Base-by-base conservation (phyloP, 2,797 vertebrate species). In the Rachycentron canadum region DNA sequence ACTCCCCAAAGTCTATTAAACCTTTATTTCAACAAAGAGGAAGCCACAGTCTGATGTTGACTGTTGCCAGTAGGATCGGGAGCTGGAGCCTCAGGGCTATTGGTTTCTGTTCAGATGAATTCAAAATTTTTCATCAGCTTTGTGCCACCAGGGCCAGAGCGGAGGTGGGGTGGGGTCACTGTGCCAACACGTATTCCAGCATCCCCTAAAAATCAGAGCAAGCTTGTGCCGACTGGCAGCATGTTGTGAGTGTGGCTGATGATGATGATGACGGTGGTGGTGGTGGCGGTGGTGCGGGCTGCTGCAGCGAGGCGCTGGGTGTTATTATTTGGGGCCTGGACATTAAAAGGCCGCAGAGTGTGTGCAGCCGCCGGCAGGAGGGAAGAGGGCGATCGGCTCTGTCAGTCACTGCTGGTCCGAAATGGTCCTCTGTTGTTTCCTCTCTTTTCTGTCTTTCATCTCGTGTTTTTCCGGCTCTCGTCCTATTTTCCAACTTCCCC, bases 261-360 rank as follows among this genome's bases (percentile, higher is more conserved):
- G 38, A n/a, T 40, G 38, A 40, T 40, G 38, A 3, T 13, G 38
- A 40, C 13, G 38, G 13, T 40, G 38, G 13, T 12, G 52, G 8
- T 14, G 49, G 4, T 13, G 38, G 12, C n/a, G n/a, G n/a, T 2
- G 21, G 1, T n/a, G 17, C 28, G 0, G 12, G 28, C 63, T 19
- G 64, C 55, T 28, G 61, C 52, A 13, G 72, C 49, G 59, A 49
- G 43, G 38, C 0, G 53, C 25, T 7, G 53, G 13, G 56, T 19
- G 79, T 53, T 65, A 23, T 73, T 65, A 76, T 85, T 79, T 75
- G 65, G 55, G 26, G 32, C 47, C 41, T 70, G 85, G 62, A 73
- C 59, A 57, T 88, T 69, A 87, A 4, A 19, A n/a, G 23, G 61
- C 47, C 21, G 66, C 81, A 53, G 58, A 32, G 0, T 14, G 59